phyloP scores from a whole-genome alignment of 2,888 invertebrate genomes.

The Callyntrura guangdongensis region DNA sequence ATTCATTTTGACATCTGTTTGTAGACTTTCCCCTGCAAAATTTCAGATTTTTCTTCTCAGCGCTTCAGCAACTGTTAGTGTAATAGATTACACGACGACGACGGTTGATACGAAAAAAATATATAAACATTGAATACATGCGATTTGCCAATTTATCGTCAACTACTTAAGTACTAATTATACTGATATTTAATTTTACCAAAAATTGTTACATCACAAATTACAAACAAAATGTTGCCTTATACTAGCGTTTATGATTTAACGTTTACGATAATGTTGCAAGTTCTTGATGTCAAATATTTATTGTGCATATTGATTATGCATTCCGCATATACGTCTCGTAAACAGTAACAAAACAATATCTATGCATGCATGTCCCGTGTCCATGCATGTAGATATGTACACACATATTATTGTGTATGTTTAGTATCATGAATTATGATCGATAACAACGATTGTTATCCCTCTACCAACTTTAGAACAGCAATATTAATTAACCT shows the following conservation, averaged over 20 bases:
- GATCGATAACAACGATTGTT: background rate
- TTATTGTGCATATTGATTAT: conserved; percentile 1
- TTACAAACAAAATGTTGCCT: conserved; percentile 58
- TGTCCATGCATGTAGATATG: background rate
- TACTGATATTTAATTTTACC: background rate
- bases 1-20: background rate
- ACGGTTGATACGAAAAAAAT: background rate
- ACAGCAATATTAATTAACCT: background rate
- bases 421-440: background rate
- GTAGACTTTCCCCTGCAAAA: background rate
- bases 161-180: background rate
- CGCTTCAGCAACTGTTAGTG: background rate
- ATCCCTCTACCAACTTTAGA: background rate
- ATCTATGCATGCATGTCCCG: background rate
- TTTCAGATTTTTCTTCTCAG: conserved; percentile 17
- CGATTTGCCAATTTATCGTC: background rate
- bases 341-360: background rate
- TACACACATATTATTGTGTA: background rate
- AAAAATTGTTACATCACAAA: background rate
- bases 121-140: conserved; percentile 28
- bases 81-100: background rate
- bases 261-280: conserved; percentile 3
- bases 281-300: conserved; percentile 9
- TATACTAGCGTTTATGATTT: conserved; percentile 30
- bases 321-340: conserved; percentile 21